Conservation (phyloP, 1,140 invertebrate genomes). For the Cotesia glomerata region DNA sequence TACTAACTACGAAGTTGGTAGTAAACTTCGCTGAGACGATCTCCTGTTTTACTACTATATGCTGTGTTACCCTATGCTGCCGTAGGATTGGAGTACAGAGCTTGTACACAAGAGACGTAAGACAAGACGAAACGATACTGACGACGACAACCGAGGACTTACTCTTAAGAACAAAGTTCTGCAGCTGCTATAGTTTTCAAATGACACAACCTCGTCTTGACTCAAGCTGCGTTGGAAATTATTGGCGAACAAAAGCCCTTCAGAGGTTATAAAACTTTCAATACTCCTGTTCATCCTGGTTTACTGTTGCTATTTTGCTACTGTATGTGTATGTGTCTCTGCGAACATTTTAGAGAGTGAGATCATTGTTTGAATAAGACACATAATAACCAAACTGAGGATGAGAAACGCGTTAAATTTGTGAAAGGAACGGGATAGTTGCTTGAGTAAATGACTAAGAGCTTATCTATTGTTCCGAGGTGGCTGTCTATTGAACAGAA, state of each 20-base stretch:
- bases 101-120: background rate
- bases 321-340: background rate
- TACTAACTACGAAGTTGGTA: background rate
- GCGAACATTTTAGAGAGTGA: background rate
- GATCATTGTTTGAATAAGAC: background rate
- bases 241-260: conserved; percentile 8
- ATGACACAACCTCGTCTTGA: conserved; percentile 3
- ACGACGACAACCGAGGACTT: background rate
- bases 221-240: background rate
- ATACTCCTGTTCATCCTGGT: background rate
- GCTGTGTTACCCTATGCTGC: background rate
- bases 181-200: background rate
- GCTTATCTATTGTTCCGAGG: background rate
- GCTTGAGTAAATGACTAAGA: conserved; percentile 2
- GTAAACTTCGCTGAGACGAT: background rate
- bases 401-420: conserved; percentile 17
- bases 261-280: conserved; percentile 3
- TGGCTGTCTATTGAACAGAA: background rate
- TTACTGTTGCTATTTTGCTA: background rate
- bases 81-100: too few species aligned
- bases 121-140: too few species aligned
- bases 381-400: background rate
- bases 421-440: conserved; percentile 14
- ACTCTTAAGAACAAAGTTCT: background rate
- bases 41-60: conserved; percentile 14